Evolutionary conservation across 2,797 vertebrate genomes (phyloP).

Genomic region (Ptychobarbus kaznakovi): DNA sequence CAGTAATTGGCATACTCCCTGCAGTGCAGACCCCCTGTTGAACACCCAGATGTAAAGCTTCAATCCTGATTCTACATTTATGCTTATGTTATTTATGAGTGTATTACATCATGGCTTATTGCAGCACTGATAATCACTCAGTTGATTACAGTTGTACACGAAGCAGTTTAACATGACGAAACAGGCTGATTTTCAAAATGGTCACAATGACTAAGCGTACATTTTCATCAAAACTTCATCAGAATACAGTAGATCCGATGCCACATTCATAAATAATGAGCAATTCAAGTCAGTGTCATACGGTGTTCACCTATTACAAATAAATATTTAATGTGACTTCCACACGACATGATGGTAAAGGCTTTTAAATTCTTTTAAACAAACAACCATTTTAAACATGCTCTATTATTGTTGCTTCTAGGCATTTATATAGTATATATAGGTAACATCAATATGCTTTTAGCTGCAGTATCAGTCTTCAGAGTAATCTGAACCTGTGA

Average conservation of each 20-base stretch:
- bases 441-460: background rate
- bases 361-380: conserved; percentile 10
- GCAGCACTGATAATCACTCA: background rate
- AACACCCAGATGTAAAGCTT: background rate
- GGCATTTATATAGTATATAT: background rate
- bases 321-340: background rate
- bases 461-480: background rate
- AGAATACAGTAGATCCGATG: background rate
- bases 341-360: background rate
- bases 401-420: conserved; percentile 1
- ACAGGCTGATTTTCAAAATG: background rate
- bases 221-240: background rate
- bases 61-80: conserved; percentile 12
- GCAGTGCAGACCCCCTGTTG: background rate
- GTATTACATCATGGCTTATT: conserved; percentile 5
- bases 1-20: background rate
- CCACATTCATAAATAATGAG: conserved; percentile 23
- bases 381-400: background rate
- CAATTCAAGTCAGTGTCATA: conserved; percentile 17
- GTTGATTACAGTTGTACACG: background rate
- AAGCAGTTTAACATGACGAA: background rate
- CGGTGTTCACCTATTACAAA: background rate
- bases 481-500: conserved; percentile 9
- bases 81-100: background rate
- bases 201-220: background rate